These are phyloP conservation scores for Muntiacus reevesi DNA, from an alignment of 2,113 vertebrate species.

Conservation along the genomic window DNA sequence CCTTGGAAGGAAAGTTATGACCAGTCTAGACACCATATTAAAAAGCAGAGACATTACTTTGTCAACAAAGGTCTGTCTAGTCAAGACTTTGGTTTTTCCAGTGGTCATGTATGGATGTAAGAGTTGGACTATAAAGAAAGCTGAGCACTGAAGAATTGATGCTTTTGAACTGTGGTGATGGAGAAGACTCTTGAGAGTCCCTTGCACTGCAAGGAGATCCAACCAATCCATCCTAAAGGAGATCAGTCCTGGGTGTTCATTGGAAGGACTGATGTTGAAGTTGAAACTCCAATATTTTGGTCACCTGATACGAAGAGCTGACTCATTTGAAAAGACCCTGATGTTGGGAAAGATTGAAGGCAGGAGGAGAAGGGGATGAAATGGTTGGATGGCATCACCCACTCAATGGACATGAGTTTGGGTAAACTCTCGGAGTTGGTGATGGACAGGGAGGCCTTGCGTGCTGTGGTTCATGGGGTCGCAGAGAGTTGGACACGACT, in stretches of 20 bases:
- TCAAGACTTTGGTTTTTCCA: background rate
- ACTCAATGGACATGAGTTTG: background rate
- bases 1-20: background rate
- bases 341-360: background rate
- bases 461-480: background rate
- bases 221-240: background rate
- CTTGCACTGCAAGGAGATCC: background rate
- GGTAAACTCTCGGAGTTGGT: background rate
- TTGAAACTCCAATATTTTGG: background rate
- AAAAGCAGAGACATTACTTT: background rate
- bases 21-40: background rate
- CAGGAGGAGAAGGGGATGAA: background rate
- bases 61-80: background rate
- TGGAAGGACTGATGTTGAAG: background rate
- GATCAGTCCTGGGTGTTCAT: background rate
- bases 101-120: background rate
- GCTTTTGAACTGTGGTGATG: background rate
- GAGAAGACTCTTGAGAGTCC: background rate
- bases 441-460: background rate
- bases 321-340: background rate
- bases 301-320: background rate
- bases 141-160: background rate
- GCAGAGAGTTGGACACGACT: accelerated
- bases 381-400: background rate
- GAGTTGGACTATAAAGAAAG: background rate